Evolutionary conservation across 1,140 invertebrate genomes (phyloP), one percentile per base, ranked within the genome.

Genomic region (Bicyclus anynana): DNA sequence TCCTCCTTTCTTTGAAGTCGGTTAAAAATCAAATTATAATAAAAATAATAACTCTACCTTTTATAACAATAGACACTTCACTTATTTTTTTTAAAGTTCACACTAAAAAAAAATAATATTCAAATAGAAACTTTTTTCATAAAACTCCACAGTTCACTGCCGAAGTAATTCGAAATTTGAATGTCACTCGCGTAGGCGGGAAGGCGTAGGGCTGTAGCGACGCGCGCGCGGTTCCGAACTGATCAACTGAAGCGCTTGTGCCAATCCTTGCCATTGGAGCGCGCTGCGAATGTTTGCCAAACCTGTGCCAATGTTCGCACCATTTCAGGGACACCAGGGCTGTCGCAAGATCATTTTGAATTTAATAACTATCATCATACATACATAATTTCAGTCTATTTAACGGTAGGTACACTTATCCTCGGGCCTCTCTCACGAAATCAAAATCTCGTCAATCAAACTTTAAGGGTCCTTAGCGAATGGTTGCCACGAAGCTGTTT

Each of bases 181-280:
- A 51, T 79, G 76, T 74, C 76, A 77, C 76, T 67, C 69, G 67
- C 74, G 64, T 70, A 59, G 72, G 68, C 74, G 72, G 70, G 61
- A 72, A 74, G 13, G 63, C 38, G 29, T 63, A 38, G 56, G 68
- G 65, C 62, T 66, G 65, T 63, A 46, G 70, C 74, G 69, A 67
- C 74, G 72, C 76, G 68, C 72, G 76, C 76, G 72, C 72, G 57
- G 49, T 68, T 74, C 68, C 17, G 72, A 72, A 72, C 29, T 78
- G 72, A 72, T 38, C 44, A 53, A 42, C 33, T 54, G 64, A 54
- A 67, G 67, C 74, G 69, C 47, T 37, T 54, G 64, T 57, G 69
- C 68, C 74, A 70, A 61, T 44, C 53, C 62, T 21, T 64, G 67
- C 65, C 65, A 62, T 44, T 53, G 58, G 44, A 35, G 48, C 35